These are phyloP conservation scores for Zaprionus kolodkinae DNA, from an alignment of 1,140 invertebrate genomes.

Conservation along the genomic window DNA sequence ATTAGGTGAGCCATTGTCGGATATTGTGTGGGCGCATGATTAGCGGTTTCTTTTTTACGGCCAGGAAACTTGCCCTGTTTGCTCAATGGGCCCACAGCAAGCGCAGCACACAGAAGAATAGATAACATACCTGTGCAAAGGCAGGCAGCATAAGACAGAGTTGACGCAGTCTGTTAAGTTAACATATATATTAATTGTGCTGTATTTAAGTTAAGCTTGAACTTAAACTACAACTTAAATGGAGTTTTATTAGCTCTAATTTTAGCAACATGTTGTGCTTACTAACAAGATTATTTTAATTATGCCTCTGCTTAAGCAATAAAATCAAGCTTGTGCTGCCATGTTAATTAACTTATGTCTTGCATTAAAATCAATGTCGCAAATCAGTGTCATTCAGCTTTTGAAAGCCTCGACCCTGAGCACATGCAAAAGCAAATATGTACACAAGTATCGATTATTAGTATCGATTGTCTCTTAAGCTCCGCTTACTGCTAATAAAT, in stretches of 20 bases:
- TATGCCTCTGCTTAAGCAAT: too few species aligned
- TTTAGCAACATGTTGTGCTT: too few species aligned
- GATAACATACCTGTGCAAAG: neutral
- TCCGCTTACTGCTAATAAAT: neutral
- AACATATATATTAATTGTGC: neutral
- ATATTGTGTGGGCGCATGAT: slow-evolving; percentile 64
- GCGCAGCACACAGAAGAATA: neutral
- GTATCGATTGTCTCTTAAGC: neutral
- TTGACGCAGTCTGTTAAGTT: neutral
- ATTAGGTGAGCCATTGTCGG: slow-evolving; percentile 74
- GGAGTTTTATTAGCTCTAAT: neutral
- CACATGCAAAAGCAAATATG: neutral
- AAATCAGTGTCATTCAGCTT: neutral
- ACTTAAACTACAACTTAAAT: neutral
- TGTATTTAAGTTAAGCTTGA: neutral
- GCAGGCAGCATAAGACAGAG: neutral
- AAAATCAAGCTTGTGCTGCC: neutral
- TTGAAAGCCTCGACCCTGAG: neutral
- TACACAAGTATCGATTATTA: neutral
- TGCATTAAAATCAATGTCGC: neutral
- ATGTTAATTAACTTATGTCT: neutral
- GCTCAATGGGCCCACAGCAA: slow-evolving; percentile 21
- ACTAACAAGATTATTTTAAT: neutral
- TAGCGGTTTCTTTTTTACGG: slow-evolving; percentile 73
- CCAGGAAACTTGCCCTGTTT: neutral